Evolutionary conservation across 2,888 invertebrate species (phyloP).

Genomic region (Trissolcus japonicus): DNA sequence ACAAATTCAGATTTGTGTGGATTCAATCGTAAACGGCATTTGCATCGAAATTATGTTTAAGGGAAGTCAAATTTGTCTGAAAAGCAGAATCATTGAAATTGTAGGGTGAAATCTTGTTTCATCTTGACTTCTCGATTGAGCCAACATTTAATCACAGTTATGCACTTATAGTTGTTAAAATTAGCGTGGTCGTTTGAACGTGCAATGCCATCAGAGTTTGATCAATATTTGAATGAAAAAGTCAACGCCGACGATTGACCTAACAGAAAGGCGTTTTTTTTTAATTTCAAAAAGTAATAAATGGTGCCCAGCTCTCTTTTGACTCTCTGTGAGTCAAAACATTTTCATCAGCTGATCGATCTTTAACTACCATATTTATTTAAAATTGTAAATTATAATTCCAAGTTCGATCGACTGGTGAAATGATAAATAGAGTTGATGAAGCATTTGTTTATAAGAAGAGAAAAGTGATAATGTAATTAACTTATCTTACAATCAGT

Average conservation of each 20-base stretch:
- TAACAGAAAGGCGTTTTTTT: slow-evolving; percentile 6
- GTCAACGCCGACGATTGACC: slow-evolving; percentile 10
- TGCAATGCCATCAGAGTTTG: slow-evolving; percentile 27
- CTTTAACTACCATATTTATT: slow-evolving; percentile 21
- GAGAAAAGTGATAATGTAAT: slow-evolving; percentile 36
- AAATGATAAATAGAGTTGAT: slow-evolving; percentile 8
- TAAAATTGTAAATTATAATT: background rate
- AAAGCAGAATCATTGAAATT: slow-evolving; percentile 10
- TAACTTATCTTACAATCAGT: slow-evolving; percentile 31
- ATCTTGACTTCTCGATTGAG: slow-evolving; percentile 19
- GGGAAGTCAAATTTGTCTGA: background rate
- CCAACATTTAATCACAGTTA: slow-evolving; percentile 15
- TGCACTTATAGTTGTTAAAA: slow-evolving; percentile 32
- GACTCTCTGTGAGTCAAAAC: slow-evolving; percentile 4
- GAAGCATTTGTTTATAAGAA: slow-evolving; percentile 34
- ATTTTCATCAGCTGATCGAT: slow-evolving; percentile 21
- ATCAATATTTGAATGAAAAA: slow-evolving; percentile 8
- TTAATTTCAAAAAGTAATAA: slow-evolving; percentile 1
- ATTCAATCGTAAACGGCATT: background rate
- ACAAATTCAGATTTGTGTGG: background rate
- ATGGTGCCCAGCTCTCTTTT: slow-evolving; percentile 24
- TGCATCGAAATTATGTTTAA: slow-evolving; percentile 8
- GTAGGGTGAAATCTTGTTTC: slow-evolving; percentile 18
- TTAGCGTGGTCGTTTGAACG: slow-evolving; percentile 38
- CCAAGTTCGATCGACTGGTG: slow-evolving; percentile 2